Base-by-base conservation (phyloP, 2,888 invertebrate genomes). In the Teleogryllus oceanicus region DNA sequence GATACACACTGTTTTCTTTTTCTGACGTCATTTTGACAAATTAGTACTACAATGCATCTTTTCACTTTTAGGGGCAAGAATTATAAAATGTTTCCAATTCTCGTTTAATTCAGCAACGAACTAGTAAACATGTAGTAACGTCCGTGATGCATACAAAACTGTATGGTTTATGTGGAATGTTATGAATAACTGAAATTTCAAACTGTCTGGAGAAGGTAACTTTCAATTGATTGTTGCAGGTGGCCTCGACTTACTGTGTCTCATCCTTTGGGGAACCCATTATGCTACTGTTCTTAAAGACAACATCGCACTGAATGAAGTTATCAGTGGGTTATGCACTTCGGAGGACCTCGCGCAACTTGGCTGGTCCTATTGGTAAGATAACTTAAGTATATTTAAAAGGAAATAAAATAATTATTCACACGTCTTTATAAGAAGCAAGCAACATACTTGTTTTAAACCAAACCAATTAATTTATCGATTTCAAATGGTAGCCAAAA, bases 281-380 rank as follows among this genome's bases (percentile, higher is more conserved):
- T 89, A 85, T 83, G 84, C 84, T 8, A 80, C 84, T 8, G 84
- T 83, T 16, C 84, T 88, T 11, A 82, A 84, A 18, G 83, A 87
- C 74, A 87, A 88, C 83, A 84, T 88, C 75, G 86, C 85, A 11
- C 85, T 88, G 78, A 85, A 85, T 10, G 86, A 88, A 78, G 88
- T 88, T 8, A 84, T 89, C 50, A 82, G 78, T 1, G 84, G 84
- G 2, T 81, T 82, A 21, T 84, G 85, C 62, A 82, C 80, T 20
- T 86, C 87, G 13, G 84, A 86, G 50, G 86, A 85, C 74, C 83
- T 83, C 11, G 86, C 87, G 16, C 79, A 80, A 16, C 83, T 89
- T 75, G 88, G 89, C 24, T 88, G 85, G 83, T 89, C 89, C 5
- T 89, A 87, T 83, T 89, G 88, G 88, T 88, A 84, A 84, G 85